Evolutionary conservation across 2,113 vertebrate genomes (phyloP).

Genomic region (Grammomys surdaster): DNA sequence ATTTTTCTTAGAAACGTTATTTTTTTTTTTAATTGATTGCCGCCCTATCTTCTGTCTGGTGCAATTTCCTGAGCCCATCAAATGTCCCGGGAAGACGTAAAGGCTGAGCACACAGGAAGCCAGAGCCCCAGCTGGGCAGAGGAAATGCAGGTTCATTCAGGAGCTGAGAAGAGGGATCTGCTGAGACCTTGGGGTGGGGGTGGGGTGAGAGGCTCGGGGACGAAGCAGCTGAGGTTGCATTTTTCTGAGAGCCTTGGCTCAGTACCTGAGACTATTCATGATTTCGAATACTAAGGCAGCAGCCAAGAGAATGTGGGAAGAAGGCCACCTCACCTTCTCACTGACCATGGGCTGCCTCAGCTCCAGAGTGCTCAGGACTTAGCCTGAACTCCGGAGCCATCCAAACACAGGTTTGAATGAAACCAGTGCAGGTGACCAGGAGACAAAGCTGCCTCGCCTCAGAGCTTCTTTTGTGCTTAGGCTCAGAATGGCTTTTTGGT

Average conservation of each 20-base stretch:
- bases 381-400: background rate
- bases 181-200: background rate
- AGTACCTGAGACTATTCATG: background rate
- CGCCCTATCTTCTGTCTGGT: conserved; percentile 76
- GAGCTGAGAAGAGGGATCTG: conserved; percentile 10
- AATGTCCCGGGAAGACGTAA: conserved; percentile 75
- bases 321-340: background rate
- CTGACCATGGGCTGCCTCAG: background rate
- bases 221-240: background rate
- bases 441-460: background rate
- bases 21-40: conserved; percentile 80
- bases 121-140: conserved; percentile 61
- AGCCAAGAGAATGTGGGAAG: background rate
- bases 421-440: background rate
- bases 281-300: background rate
- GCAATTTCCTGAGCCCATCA: conserved; percentile 82
- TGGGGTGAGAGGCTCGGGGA: background rate
- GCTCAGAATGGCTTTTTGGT: background rate
- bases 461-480: background rate
- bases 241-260: background rate
- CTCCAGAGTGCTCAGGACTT: background rate
- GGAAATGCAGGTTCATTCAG: conserved; percentile 59
- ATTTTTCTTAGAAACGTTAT: conserved; percentile 79
- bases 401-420: background rate
- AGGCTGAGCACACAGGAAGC: conserved; percentile 73